Conservation (phyloP, 2,888 invertebrate species). For the Girardia tigrina region DNA sequence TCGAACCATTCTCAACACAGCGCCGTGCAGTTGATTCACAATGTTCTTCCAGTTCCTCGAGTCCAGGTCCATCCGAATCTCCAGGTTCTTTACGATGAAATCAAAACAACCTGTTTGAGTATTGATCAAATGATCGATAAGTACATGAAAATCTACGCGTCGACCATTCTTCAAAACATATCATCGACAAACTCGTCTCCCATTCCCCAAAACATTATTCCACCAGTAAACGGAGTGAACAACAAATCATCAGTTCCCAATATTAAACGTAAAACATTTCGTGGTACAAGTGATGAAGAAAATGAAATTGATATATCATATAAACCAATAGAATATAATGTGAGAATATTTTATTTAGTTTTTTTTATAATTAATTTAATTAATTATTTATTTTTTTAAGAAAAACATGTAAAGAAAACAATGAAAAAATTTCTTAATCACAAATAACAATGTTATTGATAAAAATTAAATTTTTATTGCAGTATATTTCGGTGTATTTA, state of each 20-base stretch:
- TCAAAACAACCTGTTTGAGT: neutral
- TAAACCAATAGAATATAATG: neutral
- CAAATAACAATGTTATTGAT: too few relatives aligned
- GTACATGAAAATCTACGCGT: neutral
- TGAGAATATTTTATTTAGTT: neutral
- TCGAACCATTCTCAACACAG: conserved; percentile 9
- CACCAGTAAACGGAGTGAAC: neutral
- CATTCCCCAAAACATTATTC: neutral
- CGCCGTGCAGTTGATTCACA: conserved; percentile 3
- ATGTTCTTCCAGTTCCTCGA: neutral
- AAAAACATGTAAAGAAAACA: too few relatives aligned
- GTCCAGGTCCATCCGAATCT: neutral
- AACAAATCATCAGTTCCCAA: neutral
- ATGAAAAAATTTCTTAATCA: too few relatives aligned
- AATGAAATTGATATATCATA: neutral
- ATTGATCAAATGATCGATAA: conserved; percentile 12
- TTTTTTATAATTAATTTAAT: too few relatives aligned
- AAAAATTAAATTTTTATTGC: too few relatives aligned
- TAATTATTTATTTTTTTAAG: too few relatives aligned
- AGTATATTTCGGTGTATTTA: too few relatives aligned
- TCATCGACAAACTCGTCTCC: neutral
- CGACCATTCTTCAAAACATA: conserved; percentile 6
- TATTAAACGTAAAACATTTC: neutral
- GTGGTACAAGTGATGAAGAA: conserved; percentile 12
- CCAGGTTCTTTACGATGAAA: neutral